Base-by-base conservation (phyloP, 1,140 invertebrate species). In the Glossosoma conforme region DNA sequence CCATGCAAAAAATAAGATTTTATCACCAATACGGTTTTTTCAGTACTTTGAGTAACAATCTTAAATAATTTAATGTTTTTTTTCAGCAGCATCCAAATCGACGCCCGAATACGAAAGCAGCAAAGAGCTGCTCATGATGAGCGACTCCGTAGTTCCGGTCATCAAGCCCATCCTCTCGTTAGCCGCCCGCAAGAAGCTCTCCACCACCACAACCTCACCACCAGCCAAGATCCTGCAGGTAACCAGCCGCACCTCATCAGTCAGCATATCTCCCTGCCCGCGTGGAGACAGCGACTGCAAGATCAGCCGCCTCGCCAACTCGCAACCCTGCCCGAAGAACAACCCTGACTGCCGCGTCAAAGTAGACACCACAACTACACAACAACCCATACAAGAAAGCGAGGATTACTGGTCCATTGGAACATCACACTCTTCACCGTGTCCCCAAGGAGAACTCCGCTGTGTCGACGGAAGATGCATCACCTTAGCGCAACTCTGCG, bases 381-480 rank as follows among this genome's bases (percentile, higher is more conserved):
- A n/a, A 47, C 10, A 47, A 38, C 13, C 8, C 33, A 52, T 10
- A 10, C 37, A 15, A 17, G n/a, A n/a, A n/a, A n/a, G n/a, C n/a
- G n/a, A n/a, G n/a, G n/a, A n/a, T n/a, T n/a, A n/a, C n/a, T n/a
- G 10, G 8, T 32, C 41, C 17, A 20, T 24, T 1, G 41, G 49
- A 9, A 58, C 47, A 1, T 58, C 56, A 1, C 70, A 70, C 50
- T 63, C 65, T 9, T 77, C 76, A n/a, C 75, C 75, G 0, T 82
- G 80, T 56, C 73, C 75, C 10, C 63, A 66, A 15, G 73, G 77
- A 0, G 78, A 82, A 54, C 63, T 82, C 18, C 70, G 79, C 10
- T 83, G 80, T 55, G 74, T 82, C 1, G 80, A 80, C 55, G 79
- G 79, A 5, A 66, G 79, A 35, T 83, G 80, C 60, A 82, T 82